Base-by-base conservation (phyloP, 2,888 invertebrate species). In the Frankliniella intonsa region DNA sequence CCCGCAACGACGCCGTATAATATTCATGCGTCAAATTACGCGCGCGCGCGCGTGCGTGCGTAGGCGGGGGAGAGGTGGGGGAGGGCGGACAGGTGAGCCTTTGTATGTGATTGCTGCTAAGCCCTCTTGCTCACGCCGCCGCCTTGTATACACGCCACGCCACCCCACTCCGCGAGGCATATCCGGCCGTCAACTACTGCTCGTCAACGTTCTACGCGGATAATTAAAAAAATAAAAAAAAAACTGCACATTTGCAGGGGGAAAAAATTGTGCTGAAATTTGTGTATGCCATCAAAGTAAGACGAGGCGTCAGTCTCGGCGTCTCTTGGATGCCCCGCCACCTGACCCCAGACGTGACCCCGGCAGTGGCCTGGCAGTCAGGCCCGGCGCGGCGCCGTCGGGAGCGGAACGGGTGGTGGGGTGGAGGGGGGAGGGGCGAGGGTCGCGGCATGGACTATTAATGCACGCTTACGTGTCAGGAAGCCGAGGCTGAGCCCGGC, bases 21-120 rank as follows among this genome's bases (percentile, higher is more conserved):
- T 76, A 76, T 76, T 76, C 69, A 76, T 76, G 69, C 69, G 69
- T 76, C 69, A 76, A 76, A 76, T 76, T 76, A 76, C 69, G 69
- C 69, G 69, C 69, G 69, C 25, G 69, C 25, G 69, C n/a, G 69
- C 25, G 69, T 22, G 25, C 69, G 69, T 22, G 69, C 3, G 69
- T n/a, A 22, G 9, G 69, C 22, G 69, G 17, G 69, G 11, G 22
- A 0, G 69, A 0, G 22, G 8, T 22, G 69, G 11, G 22, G 9
- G 22, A 0, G 69, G n/a, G 69, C 25, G 12, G 62, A n/a, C 69
- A 76, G 69, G 69, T 76, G 69, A 76, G 69, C 22, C 69, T 25
- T 76, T 76, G 69, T 76, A 25, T 76, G 69, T 76, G 69, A 76
- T 76, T 76, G 69, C 22, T 76, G 69, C 25, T 76, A 76, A 76